Percentiles rank a stretch among this genome's conserved stretches.
phyloP scores from a whole-genome alignment of 1,140 invertebrate species.

The Drosophila yakuba region DNA sequence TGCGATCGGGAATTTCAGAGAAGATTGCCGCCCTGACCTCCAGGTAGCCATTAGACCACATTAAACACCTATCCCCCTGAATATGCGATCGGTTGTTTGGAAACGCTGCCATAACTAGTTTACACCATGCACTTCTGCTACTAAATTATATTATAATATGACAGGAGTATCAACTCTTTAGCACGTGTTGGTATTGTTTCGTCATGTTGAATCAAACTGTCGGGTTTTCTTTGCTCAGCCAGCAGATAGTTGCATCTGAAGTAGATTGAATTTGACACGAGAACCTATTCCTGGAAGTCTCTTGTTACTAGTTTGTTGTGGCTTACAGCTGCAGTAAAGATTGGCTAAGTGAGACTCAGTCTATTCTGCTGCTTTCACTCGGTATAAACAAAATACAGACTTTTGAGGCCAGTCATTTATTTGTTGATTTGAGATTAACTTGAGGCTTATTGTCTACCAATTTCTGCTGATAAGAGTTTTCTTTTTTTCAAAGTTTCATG shows the following conservation, averaged over 20 bases:
- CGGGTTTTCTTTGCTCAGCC: neutral
- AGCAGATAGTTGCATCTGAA: neutral
- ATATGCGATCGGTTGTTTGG: conserved; percentile 28
- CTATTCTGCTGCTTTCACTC: too few species aligned
- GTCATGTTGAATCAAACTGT: neutral
- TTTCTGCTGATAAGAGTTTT: too few species aligned
- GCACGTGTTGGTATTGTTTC: neutral
- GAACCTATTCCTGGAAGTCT: neutral
- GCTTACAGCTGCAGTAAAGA: neutral
- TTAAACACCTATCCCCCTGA: conserved; percentile 9
- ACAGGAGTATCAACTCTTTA: neutral
- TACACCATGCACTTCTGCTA: neutral
- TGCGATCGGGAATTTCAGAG: conserved; percentile 33
- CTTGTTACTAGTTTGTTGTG: neutral
- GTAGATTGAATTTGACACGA: neutral
- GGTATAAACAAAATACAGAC: neutral
- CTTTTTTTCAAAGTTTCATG: too few species aligned
- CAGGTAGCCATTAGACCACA: conserved; percentile 1
- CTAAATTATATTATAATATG: neutral
- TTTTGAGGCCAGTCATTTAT: too few species aligned
- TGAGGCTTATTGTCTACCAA: too few species aligned
- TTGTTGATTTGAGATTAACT: too few species aligned
- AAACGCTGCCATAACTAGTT: conserved; percentile 32
- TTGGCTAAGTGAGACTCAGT: neutral
- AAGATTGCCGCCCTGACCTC: conserved; percentile 1